phyloP scores from a whole-genome alignment of 2,888 invertebrate genomes.

The Cerastis rubricosa region DNA sequence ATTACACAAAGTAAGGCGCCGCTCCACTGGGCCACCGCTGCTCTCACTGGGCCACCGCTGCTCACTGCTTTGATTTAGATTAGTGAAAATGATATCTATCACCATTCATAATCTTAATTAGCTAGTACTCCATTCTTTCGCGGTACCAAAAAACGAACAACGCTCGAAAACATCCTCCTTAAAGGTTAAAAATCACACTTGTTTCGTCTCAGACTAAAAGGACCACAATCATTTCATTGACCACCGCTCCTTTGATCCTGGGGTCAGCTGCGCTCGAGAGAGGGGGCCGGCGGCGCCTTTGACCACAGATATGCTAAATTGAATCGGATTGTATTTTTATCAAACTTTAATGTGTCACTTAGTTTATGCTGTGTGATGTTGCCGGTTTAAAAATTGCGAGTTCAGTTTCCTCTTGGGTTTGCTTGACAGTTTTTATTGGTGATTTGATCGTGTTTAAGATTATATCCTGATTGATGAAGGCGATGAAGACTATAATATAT shows the following conservation, averaged over 20 bases:
- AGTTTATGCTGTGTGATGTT: conserved; percentile 31
- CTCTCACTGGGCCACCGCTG: no score
- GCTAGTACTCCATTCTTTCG: not conserved
- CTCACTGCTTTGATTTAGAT: no score
- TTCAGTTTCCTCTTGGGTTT: conserved; percentile 29
- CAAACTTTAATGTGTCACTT: conserved; percentile 42
- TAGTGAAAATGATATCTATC: not conserved
- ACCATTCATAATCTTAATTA: not conserved
- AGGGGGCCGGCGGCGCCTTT: conserved; percentile 62
- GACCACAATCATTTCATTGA: conserved; percentile 65
- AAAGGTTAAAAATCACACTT: conserved; percentile 29
- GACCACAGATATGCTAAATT: conserved; percentile 65
- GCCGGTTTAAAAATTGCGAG: conserved; percentile 28
- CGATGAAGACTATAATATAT: not conserved
- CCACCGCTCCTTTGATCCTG: conserved; percentile 64
- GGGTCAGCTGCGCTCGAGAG: conserved; percentile 44
- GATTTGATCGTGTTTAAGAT: not conserved
- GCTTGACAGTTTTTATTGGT: not conserved
- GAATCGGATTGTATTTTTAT: conserved; percentile 55
- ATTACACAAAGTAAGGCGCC: no score
- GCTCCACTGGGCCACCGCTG: no score
- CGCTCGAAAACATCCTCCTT: conserved; percentile 21
- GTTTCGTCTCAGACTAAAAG: conserved; percentile 44
- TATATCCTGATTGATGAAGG: not conserved
- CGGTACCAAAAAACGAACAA: not conserved